Percentiles rank a stretch among this genome's conserved stretches.
Conservation (phyloP, 2,797 vertebrate genomes). For the Poecilia wingei region DNA sequence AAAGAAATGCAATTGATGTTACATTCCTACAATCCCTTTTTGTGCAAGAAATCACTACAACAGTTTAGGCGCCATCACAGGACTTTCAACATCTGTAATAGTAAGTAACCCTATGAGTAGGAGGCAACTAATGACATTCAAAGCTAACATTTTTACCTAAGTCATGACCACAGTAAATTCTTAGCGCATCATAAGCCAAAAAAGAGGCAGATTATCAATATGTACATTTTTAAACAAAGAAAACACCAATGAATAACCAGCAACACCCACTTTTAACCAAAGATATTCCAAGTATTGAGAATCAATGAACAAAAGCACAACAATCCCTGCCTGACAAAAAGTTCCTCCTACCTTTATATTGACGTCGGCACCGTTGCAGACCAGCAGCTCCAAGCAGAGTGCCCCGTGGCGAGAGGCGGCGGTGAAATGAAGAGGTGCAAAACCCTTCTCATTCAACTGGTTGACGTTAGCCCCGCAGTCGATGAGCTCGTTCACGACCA, state of each 20-base stretch:
- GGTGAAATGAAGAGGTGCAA: slow-evolving; percentile 95
- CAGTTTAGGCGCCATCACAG: neutral
- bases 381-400: slow-evolving; percentile 93
- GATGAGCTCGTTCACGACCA: slow-evolving; percentile 97
- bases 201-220: neutral
- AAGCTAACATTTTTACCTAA: neutral
- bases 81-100: neutral
- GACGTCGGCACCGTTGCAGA: slow-evolving; percentile 93
- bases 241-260: neutral
- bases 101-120: neutral
- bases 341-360: slow-evolving; percentile 89
- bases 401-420: slow-evolving; percentile 95
- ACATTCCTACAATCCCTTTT: neutral
- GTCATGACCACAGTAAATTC: neutral
- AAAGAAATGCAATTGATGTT: neutral
- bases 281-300: neutral
- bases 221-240: neutral
- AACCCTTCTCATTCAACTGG: slow-evolving; percentile 95
- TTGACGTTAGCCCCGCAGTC: slow-evolving; percentile 96
- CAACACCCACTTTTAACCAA: neutral
- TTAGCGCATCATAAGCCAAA: neutral
- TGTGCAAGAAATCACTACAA: neutral
- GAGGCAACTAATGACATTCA: neutral
- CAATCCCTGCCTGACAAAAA: neutral
- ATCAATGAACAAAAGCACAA: neutral